Evolutionary conservation across 2,113 vertebrate species (phyloP).

Genomic region (Pelvicachromis taeniatus): DNA sequence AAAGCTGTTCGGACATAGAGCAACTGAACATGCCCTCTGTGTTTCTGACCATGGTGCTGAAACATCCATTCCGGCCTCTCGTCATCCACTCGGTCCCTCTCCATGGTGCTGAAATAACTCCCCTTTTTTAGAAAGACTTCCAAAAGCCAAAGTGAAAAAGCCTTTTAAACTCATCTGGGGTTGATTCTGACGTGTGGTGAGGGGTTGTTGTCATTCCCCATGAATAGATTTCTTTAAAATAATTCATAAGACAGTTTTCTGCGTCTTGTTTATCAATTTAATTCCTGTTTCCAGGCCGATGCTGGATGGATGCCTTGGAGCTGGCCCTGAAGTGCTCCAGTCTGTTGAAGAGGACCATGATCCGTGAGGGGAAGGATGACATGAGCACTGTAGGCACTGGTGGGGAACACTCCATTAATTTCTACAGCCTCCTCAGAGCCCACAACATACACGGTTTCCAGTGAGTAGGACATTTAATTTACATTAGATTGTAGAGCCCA

Average conservation of each 20-base stretch:
- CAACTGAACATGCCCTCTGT: not conserved
- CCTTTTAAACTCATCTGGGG: not conserved
- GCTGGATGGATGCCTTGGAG: conserved; percentile 99
- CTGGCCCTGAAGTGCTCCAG: conserved; percentile 96
- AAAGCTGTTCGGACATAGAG: not conserved
- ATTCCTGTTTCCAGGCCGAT: conserved; percentile 78
- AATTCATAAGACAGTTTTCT: not conserved
- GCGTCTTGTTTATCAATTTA: not conserved
- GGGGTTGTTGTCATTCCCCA: not conserved
- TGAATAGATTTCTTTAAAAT: not conserved
- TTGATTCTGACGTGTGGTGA: not conserved
- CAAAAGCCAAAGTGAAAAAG: not conserved
- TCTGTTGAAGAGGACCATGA: conserved; percentile 96
- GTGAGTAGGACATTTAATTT: conserved; percentile 70
- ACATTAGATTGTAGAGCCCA: not conserved
- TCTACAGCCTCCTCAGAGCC: conserved; percentile 91
- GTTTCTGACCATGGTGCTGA: conserved; percentile 40
- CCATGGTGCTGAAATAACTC: not conserved
- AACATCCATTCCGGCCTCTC: not conserved
- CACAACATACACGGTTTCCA: conserved; percentile 90
- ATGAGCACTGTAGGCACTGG: conserved; percentile 72
- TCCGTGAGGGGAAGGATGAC: conserved; percentile 95
- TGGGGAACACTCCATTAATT: conserved; percentile 83
- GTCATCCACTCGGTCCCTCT: not conserved
- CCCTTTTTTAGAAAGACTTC: not conserved